A percentile compares a stretch with the other conserved stretches of the same genome.
These are phyloP conservation scores for Saxidomus purpurata DNA, from an alignment of 1,140 invertebrate species.

Conservation along the genomic window DNA sequence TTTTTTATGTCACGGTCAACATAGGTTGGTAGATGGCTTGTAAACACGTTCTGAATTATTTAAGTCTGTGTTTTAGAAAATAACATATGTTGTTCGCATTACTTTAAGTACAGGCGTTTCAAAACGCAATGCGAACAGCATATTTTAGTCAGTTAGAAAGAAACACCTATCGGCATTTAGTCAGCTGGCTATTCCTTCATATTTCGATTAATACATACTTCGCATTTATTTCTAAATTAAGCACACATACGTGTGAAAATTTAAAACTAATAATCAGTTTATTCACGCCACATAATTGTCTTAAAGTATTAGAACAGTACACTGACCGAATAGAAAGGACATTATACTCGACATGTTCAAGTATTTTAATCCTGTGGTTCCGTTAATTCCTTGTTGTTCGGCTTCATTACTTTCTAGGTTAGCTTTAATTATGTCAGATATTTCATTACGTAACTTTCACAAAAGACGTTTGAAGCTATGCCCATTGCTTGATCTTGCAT, in stretches of 20 bases:
- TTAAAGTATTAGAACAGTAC: slow-evolving; percentile 9
- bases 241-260: slow-evolving; percentile 16
- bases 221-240: not conserved
- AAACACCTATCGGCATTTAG: too few relatives aligned
- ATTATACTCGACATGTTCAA: not conserved
- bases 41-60: too few relatives aligned
- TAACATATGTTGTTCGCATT: too few relatives aligned
- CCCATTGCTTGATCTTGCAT: not conserved
- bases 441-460: not conserved
- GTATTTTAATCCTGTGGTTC: not conserved
- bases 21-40: too few relatives aligned
- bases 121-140: too few relatives aligned
- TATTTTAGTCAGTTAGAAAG: too few relatives aligned
- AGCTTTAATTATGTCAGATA: slow-evolving; percentile 29
- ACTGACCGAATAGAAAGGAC: not conserved
- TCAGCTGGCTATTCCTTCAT: not conserved
- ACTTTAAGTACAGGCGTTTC: too few relatives aligned
- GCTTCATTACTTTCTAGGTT: slow-evolving; percentile 35
- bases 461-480: slow-evolving; percentile 2
- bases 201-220: not conserved
- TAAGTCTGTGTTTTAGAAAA: too few relatives aligned
- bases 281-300: not conserved
- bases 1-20: too few relatives aligned
- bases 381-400: not conserved
- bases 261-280: not conserved